Evolutionary conservation across 2,888 invertebrate genomes (phyloP), one percentile per base, ranked within the genome.

Genomic region (Drosophila meridionalis): DNA sequence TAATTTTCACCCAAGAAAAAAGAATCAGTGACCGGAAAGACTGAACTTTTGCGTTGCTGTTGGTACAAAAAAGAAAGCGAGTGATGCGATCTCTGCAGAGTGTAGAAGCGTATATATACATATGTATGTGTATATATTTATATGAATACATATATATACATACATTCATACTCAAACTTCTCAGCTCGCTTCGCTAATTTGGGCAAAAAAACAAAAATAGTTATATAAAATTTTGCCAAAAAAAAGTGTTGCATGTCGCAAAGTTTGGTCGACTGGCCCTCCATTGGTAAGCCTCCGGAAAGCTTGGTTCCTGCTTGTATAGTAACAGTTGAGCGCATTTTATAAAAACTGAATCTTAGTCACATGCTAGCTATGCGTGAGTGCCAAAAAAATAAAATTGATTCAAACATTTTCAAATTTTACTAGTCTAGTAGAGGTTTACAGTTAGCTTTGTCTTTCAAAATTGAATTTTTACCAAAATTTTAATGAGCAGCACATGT

Each of bases 1-100:
- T 80, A 75, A 84, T 85, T 89, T 87, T 89, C 87, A 89, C 85
- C 84, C 78, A 70, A 80, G 45, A 59, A 79, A 84, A 80, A 72
- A 82, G 82, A 85, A 87, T 72, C 85, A 82, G 63, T 76, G 80
- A 85, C 85, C 85, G 85, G 85, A 85, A 85, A 81, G 78, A 20
- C 65, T 69, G 58, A 72, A 69, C 65, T 82, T 64, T 56, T 63
- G 50, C 43, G 43, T 58, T 55, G 58, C 48, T 45, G 62, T 52
- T 65, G 59, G 53, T 52, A 7, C 28, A 52, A 65, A 71, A 81
- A 81, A 77, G 84, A 87, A 81, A 87, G 81, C 76, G 66, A 40
- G 32, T 40, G 53, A 80, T 67, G 68, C 36, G 26, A 52, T 34
- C n/a, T 20, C n/a, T 14, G 32, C 12, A 42, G 11, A 42, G 26